Evolutionary conservation across 2,797 vertebrate species (phyloP).

Genomic region (Todus mexicanus): DNA sequence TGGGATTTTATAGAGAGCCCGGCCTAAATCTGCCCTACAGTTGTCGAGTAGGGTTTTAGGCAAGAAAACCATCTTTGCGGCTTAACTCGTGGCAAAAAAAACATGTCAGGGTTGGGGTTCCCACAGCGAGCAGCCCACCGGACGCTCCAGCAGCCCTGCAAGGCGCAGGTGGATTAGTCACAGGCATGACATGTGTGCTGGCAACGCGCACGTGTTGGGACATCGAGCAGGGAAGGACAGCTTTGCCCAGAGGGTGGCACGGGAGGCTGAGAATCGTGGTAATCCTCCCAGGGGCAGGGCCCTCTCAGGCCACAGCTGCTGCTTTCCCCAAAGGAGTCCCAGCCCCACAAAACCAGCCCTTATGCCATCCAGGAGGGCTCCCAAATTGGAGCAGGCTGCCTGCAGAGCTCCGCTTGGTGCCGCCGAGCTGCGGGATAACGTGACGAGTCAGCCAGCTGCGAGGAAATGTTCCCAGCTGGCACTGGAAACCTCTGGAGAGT

Average conservation of each 20-base stretch:
- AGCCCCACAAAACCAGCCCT: background rate
- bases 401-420: background rate
- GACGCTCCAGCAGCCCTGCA: rapidly evolving
- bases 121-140: rapidly evolving
- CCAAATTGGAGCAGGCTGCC: background rate
- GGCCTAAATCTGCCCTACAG: too few species aligned
- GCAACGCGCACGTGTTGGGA: background rate
- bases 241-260: background rate
- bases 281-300: background rate
- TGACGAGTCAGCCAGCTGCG: background rate
- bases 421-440: rapidly evolving
- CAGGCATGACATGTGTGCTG: too few species aligned
- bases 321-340: background rate
- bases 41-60: too few species aligned
- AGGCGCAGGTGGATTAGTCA: background rate
- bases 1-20: background rate
- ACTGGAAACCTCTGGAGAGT: background rate
- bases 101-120: rapidly evolving
- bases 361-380: rapidly evolving
- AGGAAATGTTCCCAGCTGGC: background rate
- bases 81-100: background rate
- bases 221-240: background rate
- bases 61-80: too few species aligned
- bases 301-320: background rate
- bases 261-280: background rate